Evolutionary conservation across 2,797 vertebrate species (phyloP).

Genomic region (Pseudochaenichthys georgianus): DNA sequence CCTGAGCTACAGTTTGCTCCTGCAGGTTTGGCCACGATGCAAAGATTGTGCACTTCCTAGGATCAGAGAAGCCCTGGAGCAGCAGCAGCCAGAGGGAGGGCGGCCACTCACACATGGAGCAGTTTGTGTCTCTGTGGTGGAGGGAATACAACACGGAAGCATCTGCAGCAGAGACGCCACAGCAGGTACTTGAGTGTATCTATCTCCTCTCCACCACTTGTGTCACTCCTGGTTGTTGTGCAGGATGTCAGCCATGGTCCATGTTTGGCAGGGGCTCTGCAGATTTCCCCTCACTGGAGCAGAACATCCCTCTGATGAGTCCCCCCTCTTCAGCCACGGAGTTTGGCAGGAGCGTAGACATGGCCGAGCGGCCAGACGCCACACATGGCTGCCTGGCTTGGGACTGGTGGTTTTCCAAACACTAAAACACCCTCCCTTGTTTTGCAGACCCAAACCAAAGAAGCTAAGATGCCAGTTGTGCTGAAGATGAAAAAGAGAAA

Average conservation of each 20-base stretch:
- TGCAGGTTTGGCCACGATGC: constrained; percentile 85
- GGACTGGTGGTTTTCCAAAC: background rate
- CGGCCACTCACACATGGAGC: constrained; percentile 43
- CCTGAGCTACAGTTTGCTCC: constrained; percentile 8
- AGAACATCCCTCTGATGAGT: constrained; percentile 14
- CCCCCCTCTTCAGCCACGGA: constrained; percentile 8
- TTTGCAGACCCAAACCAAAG: background rate
- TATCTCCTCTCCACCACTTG: background rate
- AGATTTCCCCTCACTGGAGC: background rate
- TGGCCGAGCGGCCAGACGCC: background rate
- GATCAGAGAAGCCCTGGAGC: constrained; percentile 87
- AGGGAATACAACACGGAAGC: constrained; percentile 76
- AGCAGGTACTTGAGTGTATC: constrained; percentile 25
- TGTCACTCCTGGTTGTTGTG: background rate
- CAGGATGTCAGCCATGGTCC: background rate
- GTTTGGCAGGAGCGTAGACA: constrained; percentile 12
- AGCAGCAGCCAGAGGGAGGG: constrained; percentile 67
- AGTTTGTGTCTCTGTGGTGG: constrained; percentile 89
- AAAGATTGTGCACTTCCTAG: constrained; percentile 91
- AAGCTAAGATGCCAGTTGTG: too few species aligned
- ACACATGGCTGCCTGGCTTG: background rate
- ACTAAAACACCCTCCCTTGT: constrained; percentile 10
- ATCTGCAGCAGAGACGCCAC: constrained; percentile 11
- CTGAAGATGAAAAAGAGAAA: constrained; percentile 42
- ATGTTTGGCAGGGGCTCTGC: background rate